phyloP scores from a whole-genome alignment of 2,888 invertebrate species.

The Leptogaster cylindrica region DNA sequence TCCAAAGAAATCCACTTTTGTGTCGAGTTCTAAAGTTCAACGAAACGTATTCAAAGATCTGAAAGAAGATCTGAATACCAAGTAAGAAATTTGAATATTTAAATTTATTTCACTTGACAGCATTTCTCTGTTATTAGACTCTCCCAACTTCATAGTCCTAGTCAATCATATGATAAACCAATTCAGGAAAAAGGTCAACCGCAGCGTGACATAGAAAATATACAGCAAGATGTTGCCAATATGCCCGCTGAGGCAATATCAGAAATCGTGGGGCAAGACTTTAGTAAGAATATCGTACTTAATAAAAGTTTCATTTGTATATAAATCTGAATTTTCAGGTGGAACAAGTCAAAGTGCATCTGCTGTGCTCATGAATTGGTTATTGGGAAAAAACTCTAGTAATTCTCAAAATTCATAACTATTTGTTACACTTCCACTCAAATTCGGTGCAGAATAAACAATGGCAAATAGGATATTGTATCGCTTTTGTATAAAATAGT shows the following conservation, averaged over 20 bases:
- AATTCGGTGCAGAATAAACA: too few species aligned
- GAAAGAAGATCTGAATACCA: constrained; percentile 55
- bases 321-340: constrained; percentile 64
- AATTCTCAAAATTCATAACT: too few species aligned
- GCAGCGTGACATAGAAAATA: constrained; percentile 75
- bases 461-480: too few species aligned
- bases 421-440: too few species aligned
- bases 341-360: constrained; percentile 81
- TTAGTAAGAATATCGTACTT: constrained; percentile 67
- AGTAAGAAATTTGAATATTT: constrained; percentile 52
- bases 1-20: constrained; percentile 46
- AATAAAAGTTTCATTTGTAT: not conserved
- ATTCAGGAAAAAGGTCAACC: constrained; percentile 79
- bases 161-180: constrained; percentile 74
- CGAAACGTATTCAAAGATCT: constrained; percentile 12
- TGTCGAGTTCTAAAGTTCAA: too few species aligned
- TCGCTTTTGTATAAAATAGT: too few species aligned
- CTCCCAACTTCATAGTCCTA: constrained; percentile 76
- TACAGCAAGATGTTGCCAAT: constrained; percentile 76
- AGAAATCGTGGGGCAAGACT: constrained; percentile 74
- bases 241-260: constrained; percentile 77
- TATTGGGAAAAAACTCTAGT: constrained; percentile 68
- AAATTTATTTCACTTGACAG: not conserved
- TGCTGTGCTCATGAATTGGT: constrained; percentile 80
- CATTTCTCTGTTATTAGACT: constrained; percentile 55